Conservation (phyloP, 2,797 vertebrate species). For the Trichosurus vulpecula region DNA sequence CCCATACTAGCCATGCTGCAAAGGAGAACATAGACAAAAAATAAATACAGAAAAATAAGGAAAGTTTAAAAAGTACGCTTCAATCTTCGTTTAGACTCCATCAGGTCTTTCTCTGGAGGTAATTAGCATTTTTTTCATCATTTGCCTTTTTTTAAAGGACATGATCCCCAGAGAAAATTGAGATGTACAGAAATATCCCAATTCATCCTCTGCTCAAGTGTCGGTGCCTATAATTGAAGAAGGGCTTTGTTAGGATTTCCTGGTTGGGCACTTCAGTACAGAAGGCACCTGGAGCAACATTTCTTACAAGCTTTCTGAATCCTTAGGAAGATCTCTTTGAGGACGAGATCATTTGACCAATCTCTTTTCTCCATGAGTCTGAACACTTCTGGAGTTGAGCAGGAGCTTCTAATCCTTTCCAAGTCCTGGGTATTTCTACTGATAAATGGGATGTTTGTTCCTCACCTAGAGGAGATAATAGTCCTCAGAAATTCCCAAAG, state of each 20-base stretch:
- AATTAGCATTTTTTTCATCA: no score
- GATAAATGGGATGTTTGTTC: background rate
- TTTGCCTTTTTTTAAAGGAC: background rate
- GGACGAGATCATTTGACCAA: no score
- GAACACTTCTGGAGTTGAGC: no score
- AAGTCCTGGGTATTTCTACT: background rate
- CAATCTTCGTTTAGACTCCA: no score
- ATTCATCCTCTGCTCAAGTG: background rate
- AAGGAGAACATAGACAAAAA: no score
- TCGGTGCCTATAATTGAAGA: background rate
- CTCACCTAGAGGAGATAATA: background rate
- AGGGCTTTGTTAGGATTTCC: background rate
- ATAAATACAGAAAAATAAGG: no score
- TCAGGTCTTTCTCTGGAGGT: no score
- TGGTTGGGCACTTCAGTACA: background rate
- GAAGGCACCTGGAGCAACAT: background rate
- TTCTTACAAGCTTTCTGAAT: background rate
- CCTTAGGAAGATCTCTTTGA: background rate
- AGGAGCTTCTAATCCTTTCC: background rate
- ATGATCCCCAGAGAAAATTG: background rate
- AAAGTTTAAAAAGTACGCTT: no score
- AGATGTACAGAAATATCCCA: background rate
- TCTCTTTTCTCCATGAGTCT: no score
- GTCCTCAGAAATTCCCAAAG: background rate
- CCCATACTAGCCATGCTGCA: no score